These are phyloP conservation scores for Lycaon pictus DNA, from an alignment of 2,113 vertebrate genomes.

Conservation along the genomic window DNA sequence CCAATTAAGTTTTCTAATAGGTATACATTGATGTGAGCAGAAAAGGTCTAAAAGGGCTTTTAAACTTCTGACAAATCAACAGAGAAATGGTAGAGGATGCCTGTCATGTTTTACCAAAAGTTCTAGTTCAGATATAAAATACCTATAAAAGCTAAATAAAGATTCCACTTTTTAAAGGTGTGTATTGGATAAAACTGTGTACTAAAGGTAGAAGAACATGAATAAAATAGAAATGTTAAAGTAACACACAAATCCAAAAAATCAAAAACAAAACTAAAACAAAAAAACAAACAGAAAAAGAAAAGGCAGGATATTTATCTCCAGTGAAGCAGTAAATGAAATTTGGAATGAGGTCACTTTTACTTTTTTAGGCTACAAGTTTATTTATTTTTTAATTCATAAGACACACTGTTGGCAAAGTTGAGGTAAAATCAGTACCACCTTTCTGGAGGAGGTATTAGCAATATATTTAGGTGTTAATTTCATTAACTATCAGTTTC, in stretches of 20 bases:
- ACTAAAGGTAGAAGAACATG: background rate
- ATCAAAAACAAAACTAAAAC: background rate
- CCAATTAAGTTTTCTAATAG: background rate
- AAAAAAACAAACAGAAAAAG: background rate
- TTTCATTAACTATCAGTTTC: background rate
- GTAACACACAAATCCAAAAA: background rate
- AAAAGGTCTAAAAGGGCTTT: background rate
- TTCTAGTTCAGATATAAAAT: background rate
- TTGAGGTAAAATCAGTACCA: background rate
- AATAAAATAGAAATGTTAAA: constrained; percentile 22
- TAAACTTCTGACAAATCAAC: background rate
- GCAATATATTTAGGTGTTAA: background rate
- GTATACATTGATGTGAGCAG: background rate
- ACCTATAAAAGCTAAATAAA: background rate
- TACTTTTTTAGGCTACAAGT: background rate
- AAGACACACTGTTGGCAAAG: background rate
- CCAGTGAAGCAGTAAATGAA: background rate
- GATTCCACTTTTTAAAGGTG: background rate
- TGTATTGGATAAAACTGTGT: background rate
- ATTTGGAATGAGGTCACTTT: background rate
- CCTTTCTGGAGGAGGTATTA: background rate
- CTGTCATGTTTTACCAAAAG: background rate
- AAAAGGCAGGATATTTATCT: background rate
- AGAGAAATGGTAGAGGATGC: background rate
- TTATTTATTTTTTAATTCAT: background rate